phyloP scores from a whole-genome alignment of 2,888 invertebrate species.

The Vanessa cardui region DNA sequence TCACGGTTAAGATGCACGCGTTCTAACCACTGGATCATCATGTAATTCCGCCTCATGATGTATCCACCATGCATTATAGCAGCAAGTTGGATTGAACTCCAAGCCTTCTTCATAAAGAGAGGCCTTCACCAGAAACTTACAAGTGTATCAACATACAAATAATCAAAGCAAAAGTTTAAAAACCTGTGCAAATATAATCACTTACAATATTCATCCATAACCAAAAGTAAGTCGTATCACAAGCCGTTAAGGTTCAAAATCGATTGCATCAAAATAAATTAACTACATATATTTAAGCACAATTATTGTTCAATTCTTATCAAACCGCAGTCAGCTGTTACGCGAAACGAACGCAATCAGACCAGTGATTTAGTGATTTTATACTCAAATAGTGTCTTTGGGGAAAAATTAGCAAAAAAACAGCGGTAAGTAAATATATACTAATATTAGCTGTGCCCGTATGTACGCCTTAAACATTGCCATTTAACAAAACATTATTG shows the following conservation, averaged over 20 bases:
- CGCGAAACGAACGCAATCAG: neutral
- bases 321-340: neutral
- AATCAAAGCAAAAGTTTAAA: neutral
- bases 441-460: no score
- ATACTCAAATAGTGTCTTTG: conserved; percentile 2
- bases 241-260: neutral
- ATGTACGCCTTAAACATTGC: no score
- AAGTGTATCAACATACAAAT: no score
- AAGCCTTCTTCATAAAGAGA: no score
- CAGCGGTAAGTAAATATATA: conserved; percentile 2
- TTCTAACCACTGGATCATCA: no score
- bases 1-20: no score
- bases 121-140: no score
- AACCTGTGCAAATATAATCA: neutral
- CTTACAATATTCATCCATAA: neutral
- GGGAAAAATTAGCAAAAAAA: neutral
- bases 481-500: no score
- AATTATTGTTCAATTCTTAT: neutral
- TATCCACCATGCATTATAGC: no score
- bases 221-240: neutral
- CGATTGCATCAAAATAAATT: neutral
- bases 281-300: neutral
- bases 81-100: no score
- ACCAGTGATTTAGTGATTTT: neutral
- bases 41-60: no score